phyloP scores from a whole-genome alignment of 2,888 invertebrate species.

The Leucania comma region DNA sequence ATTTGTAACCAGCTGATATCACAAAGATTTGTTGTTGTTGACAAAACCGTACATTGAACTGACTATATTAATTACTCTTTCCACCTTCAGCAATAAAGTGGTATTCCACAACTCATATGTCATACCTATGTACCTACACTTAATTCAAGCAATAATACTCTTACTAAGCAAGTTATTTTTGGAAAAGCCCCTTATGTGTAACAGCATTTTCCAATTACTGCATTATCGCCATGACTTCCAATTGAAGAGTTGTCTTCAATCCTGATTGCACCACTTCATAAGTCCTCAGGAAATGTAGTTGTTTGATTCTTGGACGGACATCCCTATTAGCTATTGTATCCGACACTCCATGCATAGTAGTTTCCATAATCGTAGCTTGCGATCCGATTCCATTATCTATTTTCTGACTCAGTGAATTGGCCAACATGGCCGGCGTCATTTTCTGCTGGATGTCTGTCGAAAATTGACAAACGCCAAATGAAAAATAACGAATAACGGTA shows the following conservation, averaged over 20 bases:
- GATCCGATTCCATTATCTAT: slow-evolving; percentile 26
- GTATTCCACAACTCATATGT: too few relatives aligned
- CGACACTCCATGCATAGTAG: slow-evolving; percentile 56
- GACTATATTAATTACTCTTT: too few relatives aligned
- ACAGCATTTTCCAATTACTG: neutral
- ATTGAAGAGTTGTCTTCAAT: slow-evolving; percentile 10
- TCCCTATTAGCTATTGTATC: slow-evolving; percentile 57
- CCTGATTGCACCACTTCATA: slow-evolving; percentile 27
- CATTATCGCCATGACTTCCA: neutral
- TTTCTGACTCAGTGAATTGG: slow-evolving; percentile 3
- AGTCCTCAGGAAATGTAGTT: slow-evolving; percentile 25
- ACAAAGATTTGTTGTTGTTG: too few relatives aligned
- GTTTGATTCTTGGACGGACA: slow-evolving; percentile 61
- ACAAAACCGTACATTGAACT: too few relatives aligned
- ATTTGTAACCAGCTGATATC: too few relatives aligned
- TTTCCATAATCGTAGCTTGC: slow-evolving; percentile 31
- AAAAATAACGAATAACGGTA: neutral
- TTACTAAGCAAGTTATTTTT: neutral
- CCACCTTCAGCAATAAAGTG: too few relatives aligned
- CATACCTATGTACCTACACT: neutral
- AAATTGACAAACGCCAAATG: neutral
- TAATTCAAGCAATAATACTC: neutral
- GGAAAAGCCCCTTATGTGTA: neutral
- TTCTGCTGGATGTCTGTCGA: slow-evolving; percentile 4
- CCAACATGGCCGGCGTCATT: neutral